Conservation (phyloP, 2,797 vertebrate species). For the Gallinago solitaria region DNA sequence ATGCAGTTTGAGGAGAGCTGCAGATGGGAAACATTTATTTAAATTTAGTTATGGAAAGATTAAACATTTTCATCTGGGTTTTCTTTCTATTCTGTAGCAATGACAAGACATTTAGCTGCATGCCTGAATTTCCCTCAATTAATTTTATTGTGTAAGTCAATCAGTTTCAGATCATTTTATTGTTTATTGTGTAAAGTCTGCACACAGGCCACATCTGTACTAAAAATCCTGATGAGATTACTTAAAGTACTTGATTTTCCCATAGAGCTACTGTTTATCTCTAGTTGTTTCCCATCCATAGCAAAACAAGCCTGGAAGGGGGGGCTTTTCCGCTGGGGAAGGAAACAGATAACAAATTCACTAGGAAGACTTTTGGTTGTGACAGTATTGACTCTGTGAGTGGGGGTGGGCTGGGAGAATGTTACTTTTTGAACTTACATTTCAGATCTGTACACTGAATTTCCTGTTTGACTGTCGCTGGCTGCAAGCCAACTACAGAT, state of each 20-base stretch:
- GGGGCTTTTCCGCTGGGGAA: constrained; percentile 48
- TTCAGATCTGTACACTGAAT: constrained; percentile 37
- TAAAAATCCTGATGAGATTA: constrained; percentile 16
- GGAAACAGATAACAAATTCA: constrained; percentile 77
- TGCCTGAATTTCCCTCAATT: background rate
- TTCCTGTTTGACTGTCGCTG: constrained; percentile 58
- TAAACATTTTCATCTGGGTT: background rate
- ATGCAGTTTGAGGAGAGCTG: background rate
- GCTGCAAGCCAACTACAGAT: background rate
- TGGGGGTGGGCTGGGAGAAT: constrained; percentile 63
- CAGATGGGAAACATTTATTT: background rate
- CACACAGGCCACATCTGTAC: background rate
- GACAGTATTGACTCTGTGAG: background rate
- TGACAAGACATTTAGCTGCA: background rate
- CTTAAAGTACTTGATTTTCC: constrained; percentile 33
- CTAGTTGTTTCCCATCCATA: constrained; percentile 59
- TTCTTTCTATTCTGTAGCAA: background rate
- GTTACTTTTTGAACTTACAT: constrained; percentile 66
- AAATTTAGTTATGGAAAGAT: background rate
- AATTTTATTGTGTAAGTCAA: background rate
- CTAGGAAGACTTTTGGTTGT: constrained; percentile 47
- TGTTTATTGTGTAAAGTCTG: constrained; percentile 25
- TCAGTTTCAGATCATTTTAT: background rate
- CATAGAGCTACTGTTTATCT: constrained; percentile 62
- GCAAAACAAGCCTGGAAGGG: constrained; percentile 37